phyloP scores from a whole-genome alignment of 2,797 vertebrate genomes.

The Paguma larvata region DNA sequence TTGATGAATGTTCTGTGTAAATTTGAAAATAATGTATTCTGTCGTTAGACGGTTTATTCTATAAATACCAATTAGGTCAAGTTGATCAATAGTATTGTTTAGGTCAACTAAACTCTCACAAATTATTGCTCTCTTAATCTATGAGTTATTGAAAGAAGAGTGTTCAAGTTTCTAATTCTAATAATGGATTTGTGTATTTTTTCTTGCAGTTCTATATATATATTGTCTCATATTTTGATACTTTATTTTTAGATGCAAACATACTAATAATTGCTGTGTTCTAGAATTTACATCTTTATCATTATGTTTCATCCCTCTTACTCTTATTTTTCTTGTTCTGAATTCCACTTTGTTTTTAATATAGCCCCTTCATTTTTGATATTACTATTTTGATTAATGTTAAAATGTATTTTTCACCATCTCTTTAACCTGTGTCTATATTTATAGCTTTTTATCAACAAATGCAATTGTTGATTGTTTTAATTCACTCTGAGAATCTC shows the following conservation, averaged over 20 bases:
- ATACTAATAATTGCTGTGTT: neutral
- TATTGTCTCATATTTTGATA: neutral
- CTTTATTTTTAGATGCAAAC: neutral
- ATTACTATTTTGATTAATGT: neutral
- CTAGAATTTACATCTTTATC: neutral
- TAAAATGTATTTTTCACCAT: neutral
- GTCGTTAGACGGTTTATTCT: neutral
- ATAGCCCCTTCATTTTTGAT: neutral
- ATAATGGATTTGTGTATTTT: neutral
- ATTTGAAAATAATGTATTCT: neutral
- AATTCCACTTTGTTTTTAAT: neutral
- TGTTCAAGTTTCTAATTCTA: neutral
- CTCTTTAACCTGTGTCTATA: neutral
- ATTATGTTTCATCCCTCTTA: neutral
- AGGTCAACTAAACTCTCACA: neutral
- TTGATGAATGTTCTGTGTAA: neutral
- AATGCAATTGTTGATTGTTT: neutral
- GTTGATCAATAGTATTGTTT: neutral
- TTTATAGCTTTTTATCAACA: neutral
- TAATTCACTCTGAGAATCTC: neutral
- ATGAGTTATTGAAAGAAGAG: neutral
- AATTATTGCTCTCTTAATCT: neutral
- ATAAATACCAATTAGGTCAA: neutral
- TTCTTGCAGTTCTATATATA: neutral
- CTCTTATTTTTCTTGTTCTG: neutral